A percentile compares a stretch with the other conserved stretches of the same genome.
Evolutionary conservation across 1,140 invertebrate species (phyloP).

Genomic region (Branchinecta lindahli): DNA sequence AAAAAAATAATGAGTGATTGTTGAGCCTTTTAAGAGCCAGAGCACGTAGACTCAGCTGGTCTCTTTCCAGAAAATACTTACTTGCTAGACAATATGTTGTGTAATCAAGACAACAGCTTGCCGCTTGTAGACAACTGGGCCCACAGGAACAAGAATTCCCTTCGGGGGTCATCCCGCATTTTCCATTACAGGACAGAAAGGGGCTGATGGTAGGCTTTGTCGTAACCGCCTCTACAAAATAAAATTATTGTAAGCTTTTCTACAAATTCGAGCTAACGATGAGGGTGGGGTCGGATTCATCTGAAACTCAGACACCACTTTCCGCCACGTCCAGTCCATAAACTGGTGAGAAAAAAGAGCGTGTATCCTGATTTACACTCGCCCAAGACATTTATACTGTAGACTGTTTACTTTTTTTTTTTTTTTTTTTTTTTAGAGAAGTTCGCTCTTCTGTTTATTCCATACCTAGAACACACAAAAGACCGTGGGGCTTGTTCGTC

Average conservation of each 20-base stretch:
- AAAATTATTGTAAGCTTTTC: background rate
- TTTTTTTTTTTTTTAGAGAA: too few relatives aligned
- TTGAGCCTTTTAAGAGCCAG: too few relatives aligned
- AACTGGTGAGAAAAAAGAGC: slow-evolving; percentile 8
- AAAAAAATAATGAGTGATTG: too few relatives aligned
- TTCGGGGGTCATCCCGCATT: background rate
- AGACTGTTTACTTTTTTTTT: too few relatives aligned
- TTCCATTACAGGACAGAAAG: background rate
- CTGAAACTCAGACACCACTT: too few relatives aligned
- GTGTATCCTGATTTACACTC: too few relatives aligned
- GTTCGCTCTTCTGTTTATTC: slow-evolving; percentile 24
- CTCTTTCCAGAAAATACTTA: slow-evolving; percentile 22
- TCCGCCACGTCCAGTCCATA: background rate
- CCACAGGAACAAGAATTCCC: slow-evolving; percentile 31
- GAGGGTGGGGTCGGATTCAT: too few relatives aligned
- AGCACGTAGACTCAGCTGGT: too few relatives aligned
- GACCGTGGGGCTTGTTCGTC: slow-evolving; percentile 50
- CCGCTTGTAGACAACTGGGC: slow-evolving; percentile 31
- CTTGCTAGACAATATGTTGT: slow-evolving; percentile 32
- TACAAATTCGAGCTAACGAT: too few relatives aligned
- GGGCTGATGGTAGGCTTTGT: background rate
- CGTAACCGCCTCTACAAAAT: too few relatives aligned
- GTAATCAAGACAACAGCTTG: slow-evolving; percentile 35
- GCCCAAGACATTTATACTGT: too few relatives aligned
- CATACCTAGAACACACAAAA: background rate